These are phyloP conservation scores for Abscondita cerata DNA, from an alignment of 2,888 invertebrate genomes.

Conservation along the genomic window DNA sequence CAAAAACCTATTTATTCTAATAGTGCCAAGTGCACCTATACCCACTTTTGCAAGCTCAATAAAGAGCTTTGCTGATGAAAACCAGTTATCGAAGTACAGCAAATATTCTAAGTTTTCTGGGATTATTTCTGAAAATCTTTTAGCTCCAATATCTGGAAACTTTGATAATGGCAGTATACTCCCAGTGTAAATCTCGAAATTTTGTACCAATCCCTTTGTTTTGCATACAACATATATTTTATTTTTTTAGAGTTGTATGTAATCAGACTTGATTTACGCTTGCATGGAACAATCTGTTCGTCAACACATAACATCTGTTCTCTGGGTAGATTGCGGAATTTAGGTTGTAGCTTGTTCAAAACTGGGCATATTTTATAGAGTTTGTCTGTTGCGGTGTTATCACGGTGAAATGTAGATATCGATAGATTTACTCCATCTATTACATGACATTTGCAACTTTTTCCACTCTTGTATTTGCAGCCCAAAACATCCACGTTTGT, in stretches of 20 bases:
- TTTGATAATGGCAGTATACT: background rate
- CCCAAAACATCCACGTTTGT: too few relatives aligned
- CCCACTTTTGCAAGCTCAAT: background rate
- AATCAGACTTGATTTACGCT: too few relatives aligned
- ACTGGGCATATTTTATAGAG: background rate
- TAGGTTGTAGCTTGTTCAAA: background rate
- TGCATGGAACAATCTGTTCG: too few relatives aligned
- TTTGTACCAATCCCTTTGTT: too few relatives aligned
- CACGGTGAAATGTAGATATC: too few relatives aligned
- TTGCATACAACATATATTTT: constrained; percentile 1
- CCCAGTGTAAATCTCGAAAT: constrained; percentile 2
- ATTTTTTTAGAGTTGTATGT: too few relatives aligned
- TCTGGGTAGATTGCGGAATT: background rate
- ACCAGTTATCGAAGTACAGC: background rate
- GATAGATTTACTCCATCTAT: too few relatives aligned
- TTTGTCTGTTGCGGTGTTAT: background rate
- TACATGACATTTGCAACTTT: too few relatives aligned
- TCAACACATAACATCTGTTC: too few relatives aligned
- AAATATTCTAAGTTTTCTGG: too few relatives aligned
- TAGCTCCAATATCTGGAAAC: constrained; percentile 1
- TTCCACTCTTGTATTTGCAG: too few relatives aligned
- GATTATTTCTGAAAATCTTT: too few relatives aligned
- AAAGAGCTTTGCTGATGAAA: background rate
- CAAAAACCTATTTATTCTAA: background rate
- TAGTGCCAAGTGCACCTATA: background rate